Percentiles rank a stretch among this genome's conserved stretches.
These are phyloP conservation scores for Pachydiplax longipennis DNA, from an alignment of 2,888 invertebrate genomes.

Conservation along the genomic window DNA sequence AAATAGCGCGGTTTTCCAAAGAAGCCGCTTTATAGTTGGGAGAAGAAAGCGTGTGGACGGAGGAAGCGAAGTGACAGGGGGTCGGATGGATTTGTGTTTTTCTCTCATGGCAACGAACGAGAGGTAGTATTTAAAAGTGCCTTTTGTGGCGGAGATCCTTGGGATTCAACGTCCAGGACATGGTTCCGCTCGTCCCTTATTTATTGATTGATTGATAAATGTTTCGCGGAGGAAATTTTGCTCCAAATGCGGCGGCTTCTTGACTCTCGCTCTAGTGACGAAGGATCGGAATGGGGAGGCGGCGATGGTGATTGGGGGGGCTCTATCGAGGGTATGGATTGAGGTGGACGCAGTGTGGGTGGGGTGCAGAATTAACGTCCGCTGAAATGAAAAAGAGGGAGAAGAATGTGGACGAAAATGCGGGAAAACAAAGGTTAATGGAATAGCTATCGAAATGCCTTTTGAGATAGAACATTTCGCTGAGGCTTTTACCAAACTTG, in stretches of 20 bases:
- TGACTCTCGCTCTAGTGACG: slow-evolving; percentile 11
- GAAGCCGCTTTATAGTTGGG: not conserved
- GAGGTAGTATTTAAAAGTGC: slow-evolving; percentile 4
- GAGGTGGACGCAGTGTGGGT: not conserved
- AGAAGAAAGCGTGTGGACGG: not conserved
- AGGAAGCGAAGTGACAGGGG: not conserved
- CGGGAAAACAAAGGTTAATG: not conserved
- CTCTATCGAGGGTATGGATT: no score
- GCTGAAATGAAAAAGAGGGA: not conserved
- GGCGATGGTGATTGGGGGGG: not conserved
- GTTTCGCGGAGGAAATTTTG: slow-evolving; percentile 13
- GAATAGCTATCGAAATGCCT: not conserved
- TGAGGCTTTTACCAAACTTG: no score
- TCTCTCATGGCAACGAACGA: not conserved
- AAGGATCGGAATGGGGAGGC: not conserved
- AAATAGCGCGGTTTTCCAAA: not conserved
- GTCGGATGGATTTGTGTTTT: not conserved
- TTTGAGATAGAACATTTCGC: no score
- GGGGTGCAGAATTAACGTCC: not conserved
- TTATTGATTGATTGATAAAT: slow-evolving; percentile 43
- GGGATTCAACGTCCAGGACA: slow-evolving; percentile 10
- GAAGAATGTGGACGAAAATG: not conserved
- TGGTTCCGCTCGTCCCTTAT: slow-evolving; percentile 4
- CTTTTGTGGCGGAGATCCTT: slow-evolving; percentile 3
- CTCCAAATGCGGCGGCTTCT: slow-evolving; percentile 38